Evolutionary conservation across 2,797 vertebrate species (phyloP).

Genomic region (Urocyon cinereoargenteus): DNA sequence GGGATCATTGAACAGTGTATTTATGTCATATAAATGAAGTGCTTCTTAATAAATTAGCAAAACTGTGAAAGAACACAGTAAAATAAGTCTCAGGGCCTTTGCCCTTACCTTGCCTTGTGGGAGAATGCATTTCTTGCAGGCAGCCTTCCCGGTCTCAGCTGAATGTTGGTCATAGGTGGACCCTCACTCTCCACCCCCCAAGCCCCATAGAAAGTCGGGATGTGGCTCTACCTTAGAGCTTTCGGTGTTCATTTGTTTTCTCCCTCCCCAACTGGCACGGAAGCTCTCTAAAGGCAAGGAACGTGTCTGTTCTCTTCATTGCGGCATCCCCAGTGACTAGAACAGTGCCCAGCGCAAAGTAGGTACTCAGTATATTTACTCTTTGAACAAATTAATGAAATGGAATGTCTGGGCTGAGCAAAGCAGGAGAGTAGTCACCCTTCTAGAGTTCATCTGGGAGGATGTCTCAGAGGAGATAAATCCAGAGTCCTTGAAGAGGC

Average conservation of each 20-base stretch:
- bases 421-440: background rate
- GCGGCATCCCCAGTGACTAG: background rate
- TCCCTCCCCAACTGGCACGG: background rate
- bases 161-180: background rate
- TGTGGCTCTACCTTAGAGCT: background rate
- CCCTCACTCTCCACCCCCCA: no score
- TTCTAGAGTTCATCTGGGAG: background rate
- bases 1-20: background rate
- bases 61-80: background rate
- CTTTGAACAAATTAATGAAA: background rate
- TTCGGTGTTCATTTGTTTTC: background rate
- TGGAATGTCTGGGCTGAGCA: background rate
- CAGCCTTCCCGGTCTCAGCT: background rate
- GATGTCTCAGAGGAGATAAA: background rate
- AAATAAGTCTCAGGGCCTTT: background rate
- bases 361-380: background rate
- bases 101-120: background rate
- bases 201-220: no score
- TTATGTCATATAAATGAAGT: background rate
- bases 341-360: background rate
- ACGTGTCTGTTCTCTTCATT: background rate
- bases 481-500: background rate
- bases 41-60: background rate
- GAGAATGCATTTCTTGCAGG: background rate
- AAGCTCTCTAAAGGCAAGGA: background rate